Evolutionary conservation across 2,113 vertebrate species (phyloP).

Genomic region (Glaucidium brasilianum): DNA sequence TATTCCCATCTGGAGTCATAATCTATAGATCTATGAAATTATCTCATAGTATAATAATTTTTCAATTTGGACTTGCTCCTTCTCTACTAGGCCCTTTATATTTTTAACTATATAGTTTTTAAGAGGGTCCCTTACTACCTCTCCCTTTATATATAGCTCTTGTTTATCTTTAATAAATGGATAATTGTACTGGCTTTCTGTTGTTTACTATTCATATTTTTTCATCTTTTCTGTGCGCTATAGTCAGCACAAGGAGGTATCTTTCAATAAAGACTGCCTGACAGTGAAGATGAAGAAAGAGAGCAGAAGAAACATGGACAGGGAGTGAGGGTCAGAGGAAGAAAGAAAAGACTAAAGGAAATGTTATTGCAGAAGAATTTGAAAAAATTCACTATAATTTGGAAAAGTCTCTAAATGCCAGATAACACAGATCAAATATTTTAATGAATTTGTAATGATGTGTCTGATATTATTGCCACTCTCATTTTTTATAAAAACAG

Average conservation of each 20-base stretch:
- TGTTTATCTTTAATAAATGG: constrained; percentile 45
- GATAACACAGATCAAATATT: neutral
- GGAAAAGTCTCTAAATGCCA: neutral
- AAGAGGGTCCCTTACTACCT: neutral
- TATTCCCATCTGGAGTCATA: neutral
- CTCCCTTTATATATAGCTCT: neutral
- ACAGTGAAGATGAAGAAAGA: neutral
- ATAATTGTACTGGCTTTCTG: constrained; percentile 33
- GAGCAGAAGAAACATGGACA: neutral
- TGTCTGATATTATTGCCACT: neutral
- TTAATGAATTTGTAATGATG: neutral
- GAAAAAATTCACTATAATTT: neutral
- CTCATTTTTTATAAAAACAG: neutral
- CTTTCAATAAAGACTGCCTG: constrained; percentile 22
- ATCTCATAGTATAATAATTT: neutral
- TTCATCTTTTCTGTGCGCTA: constrained; percentile 21
- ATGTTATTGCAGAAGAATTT: neutral
- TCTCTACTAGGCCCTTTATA: neutral
- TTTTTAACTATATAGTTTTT: constrained; percentile 4
- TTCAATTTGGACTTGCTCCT: neutral
- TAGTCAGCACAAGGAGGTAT: neutral
- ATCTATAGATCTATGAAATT: neutral
- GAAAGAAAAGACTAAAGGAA: neutral
- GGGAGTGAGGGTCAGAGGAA: neutral
- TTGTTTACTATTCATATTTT: constrained; percentile 28